Base-by-base conservation (phyloP, 2,797 vertebrate species). In the Sebastes melanostomus region DNA sequence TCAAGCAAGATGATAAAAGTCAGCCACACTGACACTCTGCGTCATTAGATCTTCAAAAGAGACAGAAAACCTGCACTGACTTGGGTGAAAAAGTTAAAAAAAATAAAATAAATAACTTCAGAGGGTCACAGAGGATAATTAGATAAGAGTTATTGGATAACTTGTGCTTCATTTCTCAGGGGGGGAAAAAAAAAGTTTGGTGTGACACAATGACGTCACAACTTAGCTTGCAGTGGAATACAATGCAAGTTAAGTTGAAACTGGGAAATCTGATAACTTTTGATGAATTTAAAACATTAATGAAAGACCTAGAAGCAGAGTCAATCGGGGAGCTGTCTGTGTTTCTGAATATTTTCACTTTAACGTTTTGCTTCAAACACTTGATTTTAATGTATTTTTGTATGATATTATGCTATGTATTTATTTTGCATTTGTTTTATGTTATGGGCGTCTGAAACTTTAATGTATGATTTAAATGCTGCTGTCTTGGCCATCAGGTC, bases 61-160 rank as follows among this genome's bases (percentile, higher is more conserved):
- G 14, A 0, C 66, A 59, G 25, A 66, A 46, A 46, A 77, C 42
- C 46, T 72, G 76, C 32, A 52, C 24, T 72, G 59, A 76, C 5
- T 3, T 58, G 4, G 29, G 59, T 34, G 25, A 77, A 86, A 89
- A 79, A 76, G 80, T 86, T 56, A 30, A 5, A 66, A 22, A 2
- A 52, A 66, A 16, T 1, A 8, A 42, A 1, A 46, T 36, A 68
- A 36, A 56, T 3, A 71, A 67, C 20, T 74, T 77, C 54, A 1
- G 14, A 10, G 27, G 50, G 12, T 24, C 63, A 52, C 8, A 22
- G 30, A 77, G 38, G 25, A 59, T 6, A 42, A 42, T 42, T 42
- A 42, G 38, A 42, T 16, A 36, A 36, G 8, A n/a, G 61, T 27
- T 46, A 46, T 4, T 29, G 25, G 22, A 36, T 42, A 24, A 8